Percentiles rank a stretch among this genome's conserved stretches.
phyloP scores from a whole-genome alignment of 2,797 vertebrate genomes.

The Lagodon rhomboides region DNA sequence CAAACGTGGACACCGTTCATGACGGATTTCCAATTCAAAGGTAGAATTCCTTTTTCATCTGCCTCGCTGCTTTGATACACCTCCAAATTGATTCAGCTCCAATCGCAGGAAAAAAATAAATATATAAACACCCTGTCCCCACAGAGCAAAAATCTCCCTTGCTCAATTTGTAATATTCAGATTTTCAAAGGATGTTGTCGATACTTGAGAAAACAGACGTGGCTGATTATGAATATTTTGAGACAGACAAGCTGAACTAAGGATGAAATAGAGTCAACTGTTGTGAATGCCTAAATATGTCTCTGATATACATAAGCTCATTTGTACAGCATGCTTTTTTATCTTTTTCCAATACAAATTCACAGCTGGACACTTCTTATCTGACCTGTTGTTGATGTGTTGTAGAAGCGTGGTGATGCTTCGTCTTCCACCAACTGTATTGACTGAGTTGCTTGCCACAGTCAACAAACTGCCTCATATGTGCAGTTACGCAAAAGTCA shows the following conservation, averaged over 20 bases:
- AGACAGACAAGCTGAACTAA: constrained; percentile 5
- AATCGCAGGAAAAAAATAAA: constrained; percentile 41
- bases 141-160: constrained; percentile 28
- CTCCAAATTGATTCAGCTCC: constrained; percentile 68
- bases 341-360: neutral
- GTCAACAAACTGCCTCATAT: neutral
- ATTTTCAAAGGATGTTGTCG: constrained; percentile 27
- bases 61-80: constrained; percentile 55
- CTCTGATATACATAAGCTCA: neutral
- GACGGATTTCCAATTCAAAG: constrained; percentile 70
- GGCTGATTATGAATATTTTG: constrained; percentile 16
- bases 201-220: constrained; percentile 23
- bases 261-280: constrained; percentile 11
- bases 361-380: neutral
- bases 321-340: constrained; percentile 1
- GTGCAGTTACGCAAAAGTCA: constrained; percentile 2
- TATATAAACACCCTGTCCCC: constrained; percentile 19
- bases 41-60: constrained; percentile 58
- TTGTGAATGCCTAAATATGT: neutral
- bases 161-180: constrained; percentile 34
- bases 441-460: neutral
- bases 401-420: neutral
- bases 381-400: neutral
- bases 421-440: neutral
- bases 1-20: constrained; percentile 57